Percentiles rank a stretch among this genome's conserved stretches.
Conservation (phyloP, 2,113 vertebrate genomes). For the Heteronetta atricapilla region DNA sequence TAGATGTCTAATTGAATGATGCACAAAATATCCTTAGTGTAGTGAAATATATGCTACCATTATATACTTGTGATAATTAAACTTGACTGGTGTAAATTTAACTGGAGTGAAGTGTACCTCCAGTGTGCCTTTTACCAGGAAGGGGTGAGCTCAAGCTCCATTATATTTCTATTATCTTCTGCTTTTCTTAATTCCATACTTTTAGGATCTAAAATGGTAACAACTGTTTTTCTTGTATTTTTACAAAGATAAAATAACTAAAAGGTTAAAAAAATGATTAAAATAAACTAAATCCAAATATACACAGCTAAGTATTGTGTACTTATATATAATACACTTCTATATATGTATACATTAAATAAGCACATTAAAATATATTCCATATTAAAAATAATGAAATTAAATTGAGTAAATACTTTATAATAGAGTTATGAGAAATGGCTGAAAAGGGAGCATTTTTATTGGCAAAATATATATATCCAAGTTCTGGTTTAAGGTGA, state of each 20-base stretch:
- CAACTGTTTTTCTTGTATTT: not conserved
- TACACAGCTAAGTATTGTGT: not conserved
- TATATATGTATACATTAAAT: rapidly evolving
- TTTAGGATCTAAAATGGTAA: not conserved
- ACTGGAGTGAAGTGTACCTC: not conserved
- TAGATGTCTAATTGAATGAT: not conserved
- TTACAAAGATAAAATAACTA: not conserved
- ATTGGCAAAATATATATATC: not conserved
- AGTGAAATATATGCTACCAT: not conserved
- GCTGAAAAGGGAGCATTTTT: rapidly evolving
- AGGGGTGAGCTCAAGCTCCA: not conserved
- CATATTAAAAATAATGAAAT: not conserved
- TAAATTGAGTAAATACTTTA: not conserved
- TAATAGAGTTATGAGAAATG: rapidly evolving
- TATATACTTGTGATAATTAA: not conserved
- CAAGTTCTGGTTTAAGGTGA: not conserved
- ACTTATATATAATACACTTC: rapidly evolving
- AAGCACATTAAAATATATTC: not conserved
- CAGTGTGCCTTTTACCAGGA: not conserved
- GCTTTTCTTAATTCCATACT: not conserved
- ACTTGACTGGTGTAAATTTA: not conserved
- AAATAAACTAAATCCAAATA: not conserved
- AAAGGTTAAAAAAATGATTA: not conserved
- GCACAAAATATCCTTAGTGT: not conserved
- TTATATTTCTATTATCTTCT: not conserved